A percentile compares a stretch with the other conserved stretches of the same genome.
These are phyloP conservation scores for Drosophila nikananu DNA, from an alignment of 1,140 invertebrate genomes.

Conservation along the genomic window DNA sequence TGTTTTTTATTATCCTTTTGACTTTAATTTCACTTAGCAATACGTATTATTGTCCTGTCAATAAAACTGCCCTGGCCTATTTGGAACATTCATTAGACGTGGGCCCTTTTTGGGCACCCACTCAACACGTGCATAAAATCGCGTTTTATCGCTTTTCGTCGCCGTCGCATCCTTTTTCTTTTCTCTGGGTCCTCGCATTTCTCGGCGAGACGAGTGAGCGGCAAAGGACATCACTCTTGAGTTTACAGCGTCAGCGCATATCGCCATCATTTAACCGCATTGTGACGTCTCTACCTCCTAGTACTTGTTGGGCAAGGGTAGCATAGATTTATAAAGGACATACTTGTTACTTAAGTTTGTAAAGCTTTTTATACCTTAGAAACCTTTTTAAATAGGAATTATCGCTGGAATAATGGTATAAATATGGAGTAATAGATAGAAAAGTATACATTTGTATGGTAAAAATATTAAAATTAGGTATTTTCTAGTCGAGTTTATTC, in stretches of 20 bases:
- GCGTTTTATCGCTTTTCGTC: constrained; percentile 73
- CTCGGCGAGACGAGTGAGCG: constrained; percentile 60
- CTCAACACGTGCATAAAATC: constrained; percentile 73
- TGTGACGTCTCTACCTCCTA: constrained; percentile 38
- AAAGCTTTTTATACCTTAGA: neutral
- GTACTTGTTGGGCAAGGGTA: constrained; percentile 1
- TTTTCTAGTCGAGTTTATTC: neutral
- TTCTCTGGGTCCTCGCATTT: constrained; percentile 43
- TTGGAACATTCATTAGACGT: constrained; percentile 1
- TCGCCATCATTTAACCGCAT: constrained; percentile 41
- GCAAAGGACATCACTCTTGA: constrained; percentile 72
- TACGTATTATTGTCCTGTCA: neutral
- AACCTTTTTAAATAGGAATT: neutral
- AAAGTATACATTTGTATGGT: neutral
- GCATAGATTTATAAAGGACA: neutral
- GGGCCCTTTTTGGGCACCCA: constrained; percentile 21
- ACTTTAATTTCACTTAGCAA: neutral
- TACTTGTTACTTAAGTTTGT: neutral
- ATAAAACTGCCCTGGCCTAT: neutral
- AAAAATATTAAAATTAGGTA: neutral
- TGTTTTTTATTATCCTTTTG: neutral
- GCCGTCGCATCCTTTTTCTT: constrained; percentile 43
- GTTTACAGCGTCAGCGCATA: constrained; percentile 48
- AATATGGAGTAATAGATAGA: neutral
- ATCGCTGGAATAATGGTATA: neutral